A percentile compares a stretch with the other conserved stretches of the same genome.
phyloP scores from a whole-genome alignment of 53 echinoderm and acorn worm genomes.

The Stichopus horrens region DNA sequence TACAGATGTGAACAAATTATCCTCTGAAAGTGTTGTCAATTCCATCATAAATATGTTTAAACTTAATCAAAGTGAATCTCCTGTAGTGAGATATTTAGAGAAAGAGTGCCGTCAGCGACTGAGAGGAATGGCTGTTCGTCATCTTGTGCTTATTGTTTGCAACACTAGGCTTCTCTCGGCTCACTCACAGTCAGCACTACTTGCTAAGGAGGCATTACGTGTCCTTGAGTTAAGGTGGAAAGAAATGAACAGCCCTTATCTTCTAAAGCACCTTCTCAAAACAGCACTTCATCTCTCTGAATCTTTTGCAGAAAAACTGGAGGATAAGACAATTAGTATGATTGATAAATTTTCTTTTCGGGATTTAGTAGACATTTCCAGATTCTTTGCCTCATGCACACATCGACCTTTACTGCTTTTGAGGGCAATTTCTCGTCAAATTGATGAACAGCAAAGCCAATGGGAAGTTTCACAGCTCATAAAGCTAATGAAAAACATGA shows the following conservation, averaged over 20 bases:
- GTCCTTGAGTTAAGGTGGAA: constrained; percentile 65
- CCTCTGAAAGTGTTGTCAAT: constrained; percentile 56
- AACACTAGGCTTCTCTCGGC: constrained; percentile 41
- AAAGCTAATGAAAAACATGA: constrained; percentile 44
- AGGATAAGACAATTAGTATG: constrained; percentile 59
- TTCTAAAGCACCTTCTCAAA: constrained; percentile 52
- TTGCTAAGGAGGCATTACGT: constrained; percentile 52
- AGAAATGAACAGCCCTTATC: constrained; percentile 56
- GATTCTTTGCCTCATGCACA: constrained; percentile 30
- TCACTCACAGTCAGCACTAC: constrained; percentile 30
- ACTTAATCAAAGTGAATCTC: constrained; percentile 39
- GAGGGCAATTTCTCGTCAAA: constrained; percentile 57
- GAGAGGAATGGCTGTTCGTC: constrained; percentile 54
- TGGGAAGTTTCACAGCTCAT: constrained; percentile 58
- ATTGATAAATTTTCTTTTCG: constrained; percentile 47
- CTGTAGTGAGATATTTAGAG: constrained; percentile 46
- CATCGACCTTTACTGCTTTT: constrained; percentile 51
- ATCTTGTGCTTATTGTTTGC: constrained; percentile 46
- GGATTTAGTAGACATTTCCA: constrained; percentile 44
- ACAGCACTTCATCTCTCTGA: constrained; percentile 51
- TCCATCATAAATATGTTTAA: constrained; percentile 56
- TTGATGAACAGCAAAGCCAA: constrained; percentile 50
- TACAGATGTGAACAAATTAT: constrained; percentile 29
- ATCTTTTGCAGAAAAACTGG: constrained; percentile 57
- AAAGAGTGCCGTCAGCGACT: constrained; percentile 62